phyloP scores from a whole-genome alignment of 2,113 vertebrate species.

The Zingel zingel region DNA sequence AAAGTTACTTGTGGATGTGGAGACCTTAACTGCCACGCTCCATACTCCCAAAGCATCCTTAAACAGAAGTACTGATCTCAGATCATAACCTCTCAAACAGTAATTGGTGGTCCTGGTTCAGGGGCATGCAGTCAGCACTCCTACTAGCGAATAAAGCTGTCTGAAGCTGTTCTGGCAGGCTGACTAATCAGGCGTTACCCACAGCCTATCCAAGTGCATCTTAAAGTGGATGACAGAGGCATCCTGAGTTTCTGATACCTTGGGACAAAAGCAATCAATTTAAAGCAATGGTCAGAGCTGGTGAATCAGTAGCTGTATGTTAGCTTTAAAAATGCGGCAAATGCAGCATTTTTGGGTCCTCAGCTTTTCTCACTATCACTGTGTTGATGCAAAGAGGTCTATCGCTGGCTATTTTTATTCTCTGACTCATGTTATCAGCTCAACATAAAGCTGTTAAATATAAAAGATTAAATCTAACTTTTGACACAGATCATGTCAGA shows the following conservation, averaged over 20 bases:
- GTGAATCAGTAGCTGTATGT: slow-evolving; percentile 38
- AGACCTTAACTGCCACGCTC: slow-evolving; percentile 50
- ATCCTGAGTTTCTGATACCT: slow-evolving; percentile 68
- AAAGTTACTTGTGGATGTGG: slow-evolving; percentile 62
- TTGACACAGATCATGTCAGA: background rate
- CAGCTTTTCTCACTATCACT: background rate
- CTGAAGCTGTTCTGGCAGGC: slow-evolving; percentile 61
- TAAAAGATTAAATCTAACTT: background rate
- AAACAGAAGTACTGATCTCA: slow-evolving; percentile 67
- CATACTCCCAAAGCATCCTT: slow-evolving; percentile 62
- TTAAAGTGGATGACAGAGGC: slow-evolving; percentile 65
- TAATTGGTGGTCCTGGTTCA: slow-evolving; percentile 74
- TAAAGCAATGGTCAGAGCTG: slow-evolving; percentile 49
- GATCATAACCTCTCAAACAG: slow-evolving; percentile 73
- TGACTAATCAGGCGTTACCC: slow-evolving; percentile 70
- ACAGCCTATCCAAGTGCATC: slow-evolving; percentile 70
- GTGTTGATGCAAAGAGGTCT: background rate
- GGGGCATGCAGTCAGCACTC: slow-evolving; percentile 65
- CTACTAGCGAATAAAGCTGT: slow-evolving; percentile 59
- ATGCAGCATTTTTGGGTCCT: slow-evolving; percentile 13
- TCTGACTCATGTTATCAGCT: background rate
- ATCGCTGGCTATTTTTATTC: background rate
- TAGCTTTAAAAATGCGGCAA: slow-evolving; percentile 38
- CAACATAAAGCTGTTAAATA: background rate
- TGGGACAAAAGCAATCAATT: slow-evolving; percentile 71